Evolutionary conservation across 2,113 vertebrate species (phyloP), one percentile per base, ranked within the genome.

Genomic region (Gallinago jamesoni): DNA sequence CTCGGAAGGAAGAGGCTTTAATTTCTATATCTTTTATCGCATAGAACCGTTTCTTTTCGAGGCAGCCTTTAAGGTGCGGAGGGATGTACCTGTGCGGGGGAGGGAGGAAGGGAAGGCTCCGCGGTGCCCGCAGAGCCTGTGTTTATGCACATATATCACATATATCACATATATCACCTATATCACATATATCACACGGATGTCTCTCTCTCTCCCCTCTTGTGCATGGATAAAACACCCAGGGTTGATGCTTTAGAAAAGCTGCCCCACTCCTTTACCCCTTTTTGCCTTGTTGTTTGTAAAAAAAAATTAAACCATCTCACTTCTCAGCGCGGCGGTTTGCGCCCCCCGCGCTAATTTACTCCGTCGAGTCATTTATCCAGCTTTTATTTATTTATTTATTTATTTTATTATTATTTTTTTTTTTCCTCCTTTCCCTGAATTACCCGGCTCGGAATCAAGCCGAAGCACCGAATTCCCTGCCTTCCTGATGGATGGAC

Each of bases 401-500:
- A 9, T 22, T 48, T 48, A 6, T 22, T 21, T 47, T 21, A 6
- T 22, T 47, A 21, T 20, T 21, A 12, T 47, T 21, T 21, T 47
- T 47, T 47, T 47, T 47, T 48, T 48, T 47, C 43, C 80, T 72
- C 19, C 45, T 18, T 20, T 47, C 79, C 33, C 67, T 59, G 89
- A 89, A 72, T 93, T 84, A 91, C 87, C 59, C 93, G 59, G 56
- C 90, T 92, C 52, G 41, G 91, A 90, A 83, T 93, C 88, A 77
- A 83, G 75, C 85, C 90, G 88, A 88, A 95, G 63, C 79, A 83
- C 90, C 89, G 52, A 87, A 95, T 95, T 95, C 89, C 89, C 86
- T 92, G 93, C 94, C 89, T 88, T 75, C 84, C 85, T 90, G 95
- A 94, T 90, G 89, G 74, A 96, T 81, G 95, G 66, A 67, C 93